These are phyloP conservation scores for Drosophila nikananu DNA, from an alignment of 1,140 invertebrate genomes.

Conservation along the genomic window DNA sequence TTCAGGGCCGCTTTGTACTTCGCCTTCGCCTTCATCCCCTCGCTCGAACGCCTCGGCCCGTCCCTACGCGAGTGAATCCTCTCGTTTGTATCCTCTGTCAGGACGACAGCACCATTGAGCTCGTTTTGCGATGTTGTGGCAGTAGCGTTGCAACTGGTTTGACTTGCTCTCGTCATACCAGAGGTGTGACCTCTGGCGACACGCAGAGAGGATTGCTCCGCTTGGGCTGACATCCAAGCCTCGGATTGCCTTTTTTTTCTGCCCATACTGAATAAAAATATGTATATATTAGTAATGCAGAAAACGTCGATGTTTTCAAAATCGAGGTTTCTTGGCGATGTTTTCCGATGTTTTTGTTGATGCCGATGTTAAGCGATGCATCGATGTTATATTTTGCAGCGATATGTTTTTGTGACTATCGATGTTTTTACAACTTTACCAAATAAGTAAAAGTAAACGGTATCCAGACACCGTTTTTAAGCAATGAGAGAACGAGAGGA, in stretches of 20 bases:
- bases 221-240: background rate
- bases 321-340: too few relatives aligned
- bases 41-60: background rate
- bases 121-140: background rate
- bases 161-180: background rate
- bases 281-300: too few relatives aligned
- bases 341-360: too few relatives aligned
- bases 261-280: background rate
- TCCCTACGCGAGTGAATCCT: background rate
- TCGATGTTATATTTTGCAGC: too few relatives aligned
- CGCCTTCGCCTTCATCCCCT: constrained; percentile 4
- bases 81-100: background rate
- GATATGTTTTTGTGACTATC: too few relatives aligned
- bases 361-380: too few relatives aligned
- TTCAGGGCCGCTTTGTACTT: background rate
- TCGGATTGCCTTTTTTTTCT: background rate
- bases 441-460: too few relatives aligned
- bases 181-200: background rate
- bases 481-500: too few relatives aligned
- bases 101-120: background rate
- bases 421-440: too few relatives aligned
- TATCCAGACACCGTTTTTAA: too few relatives aligned
- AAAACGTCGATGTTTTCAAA: too few relatives aligned
- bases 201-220: background rate
- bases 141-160: background rate